These are phyloP conservation scores for Alexandromys fortis DNA, from an alignment of 2,113 vertebrate genomes.

Conservation along the genomic window DNA sequence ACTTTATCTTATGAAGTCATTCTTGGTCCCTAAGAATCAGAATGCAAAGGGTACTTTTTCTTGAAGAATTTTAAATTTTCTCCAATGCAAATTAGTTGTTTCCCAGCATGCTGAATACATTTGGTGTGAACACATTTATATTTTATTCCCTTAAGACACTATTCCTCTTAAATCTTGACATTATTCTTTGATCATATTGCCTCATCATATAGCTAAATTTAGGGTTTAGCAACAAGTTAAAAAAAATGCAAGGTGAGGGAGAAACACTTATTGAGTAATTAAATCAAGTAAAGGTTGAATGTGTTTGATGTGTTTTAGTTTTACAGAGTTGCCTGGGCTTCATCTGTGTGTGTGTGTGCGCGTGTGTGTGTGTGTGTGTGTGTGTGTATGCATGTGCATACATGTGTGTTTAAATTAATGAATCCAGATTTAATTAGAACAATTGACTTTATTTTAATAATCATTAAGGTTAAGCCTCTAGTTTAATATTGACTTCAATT, in stretches of 20 bases:
- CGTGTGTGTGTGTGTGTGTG: not conserved
- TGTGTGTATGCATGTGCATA: not conserved
- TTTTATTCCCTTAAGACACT: not conserved
- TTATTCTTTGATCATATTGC: not conserved
- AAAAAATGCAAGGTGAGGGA: not conserved
- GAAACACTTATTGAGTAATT: not conserved
- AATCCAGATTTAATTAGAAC: conserved; percentile 21
- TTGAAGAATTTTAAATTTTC: not conserved
- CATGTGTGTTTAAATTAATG: not conserved
- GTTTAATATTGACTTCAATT: not conserved
- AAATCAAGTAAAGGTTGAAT: not conserved
- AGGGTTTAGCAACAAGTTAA: not conserved
- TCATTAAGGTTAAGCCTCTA: not conserved
- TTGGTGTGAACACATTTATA: not conserved
- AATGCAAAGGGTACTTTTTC: not conserved
- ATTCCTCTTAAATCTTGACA: not conserved
- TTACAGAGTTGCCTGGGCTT: not conserved
- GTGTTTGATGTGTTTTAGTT: not conserved
- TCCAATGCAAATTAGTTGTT: not conserved
- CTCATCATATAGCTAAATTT: not conserved
- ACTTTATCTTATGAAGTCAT: accelerated
- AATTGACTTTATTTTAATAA: conserved; percentile 48
- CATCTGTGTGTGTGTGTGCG: not conserved
- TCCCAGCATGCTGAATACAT: not conserved
- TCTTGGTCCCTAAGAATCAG: too few relatives aligned